Percentiles rank a stretch among this genome's conserved stretches.
These are phyloP conservation scores for Mesitornis unicolor DNA, from an alignment of 2,113 vertebrate genomes.

Conservation along the genomic window DNA sequence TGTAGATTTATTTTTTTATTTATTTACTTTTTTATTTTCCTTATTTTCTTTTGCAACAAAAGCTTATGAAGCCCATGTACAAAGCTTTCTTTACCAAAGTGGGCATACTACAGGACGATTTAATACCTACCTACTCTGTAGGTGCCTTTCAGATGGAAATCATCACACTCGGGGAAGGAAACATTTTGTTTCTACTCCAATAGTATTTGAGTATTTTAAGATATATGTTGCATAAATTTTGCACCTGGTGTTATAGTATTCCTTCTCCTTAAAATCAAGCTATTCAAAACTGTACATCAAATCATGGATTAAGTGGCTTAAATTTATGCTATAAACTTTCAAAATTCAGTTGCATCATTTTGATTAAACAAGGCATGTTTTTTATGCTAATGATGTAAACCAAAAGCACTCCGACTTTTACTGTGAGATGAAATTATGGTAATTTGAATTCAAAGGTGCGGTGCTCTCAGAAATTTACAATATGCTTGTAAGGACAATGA, in stretches of 20 bases:
- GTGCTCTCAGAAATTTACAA: background rate
- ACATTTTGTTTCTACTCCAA: background rate
- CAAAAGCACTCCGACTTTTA: background rate
- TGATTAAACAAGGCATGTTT: background rate
- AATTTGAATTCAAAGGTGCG: background rate
- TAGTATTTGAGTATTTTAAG: background rate
- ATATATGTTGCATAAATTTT: background rate
- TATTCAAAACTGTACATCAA: background rate
- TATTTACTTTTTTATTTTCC: background rate
- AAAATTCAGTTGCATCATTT: background rate
- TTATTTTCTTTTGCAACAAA: background rate
- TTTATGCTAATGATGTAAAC: background rate
- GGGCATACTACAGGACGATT: background rate
- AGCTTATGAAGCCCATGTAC: background rate
- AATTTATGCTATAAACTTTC: background rate
- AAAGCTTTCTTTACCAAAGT: background rate
- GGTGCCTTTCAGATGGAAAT: background rate
- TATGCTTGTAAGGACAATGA: background rate
- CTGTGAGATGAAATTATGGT: background rate
- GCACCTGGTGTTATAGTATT: background rate
- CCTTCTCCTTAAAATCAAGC: background rate
- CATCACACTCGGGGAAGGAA: background rate
- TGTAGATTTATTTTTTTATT: background rate
- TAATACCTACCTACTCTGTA: background rate
- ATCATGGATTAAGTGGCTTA: background rate